Percentiles rank a stretch among this genome's conserved stretches.
Evolutionary conservation across 2,888 invertebrate species (phyloP).

Genomic region (Aricia artaxerxes): DNA sequence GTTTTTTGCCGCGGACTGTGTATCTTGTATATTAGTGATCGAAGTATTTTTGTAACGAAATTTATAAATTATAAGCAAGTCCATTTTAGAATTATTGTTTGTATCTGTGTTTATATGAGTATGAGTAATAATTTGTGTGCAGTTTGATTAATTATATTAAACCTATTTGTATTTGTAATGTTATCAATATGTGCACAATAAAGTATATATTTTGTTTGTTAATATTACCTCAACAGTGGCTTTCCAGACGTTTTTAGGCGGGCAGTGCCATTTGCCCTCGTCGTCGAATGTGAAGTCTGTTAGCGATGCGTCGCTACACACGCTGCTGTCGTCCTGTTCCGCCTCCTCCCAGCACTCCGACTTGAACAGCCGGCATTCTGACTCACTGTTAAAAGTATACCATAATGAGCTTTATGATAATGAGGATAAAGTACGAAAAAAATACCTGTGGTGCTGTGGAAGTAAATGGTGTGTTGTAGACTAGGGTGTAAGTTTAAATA

Average conservation of each 20-base stretch:
- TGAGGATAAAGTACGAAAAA: not conserved
- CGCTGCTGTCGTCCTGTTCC: slow-evolving; percentile 69
- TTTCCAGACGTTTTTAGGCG: slow-evolving; percentile 91
- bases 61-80: too few species aligned
- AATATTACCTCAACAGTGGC: slow-evolving; percentile 85
- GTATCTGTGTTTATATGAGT: too few species aligned
- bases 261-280: slow-evolving; percentile 85
- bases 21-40: too few species aligned
- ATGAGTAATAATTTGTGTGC: too few species aligned
- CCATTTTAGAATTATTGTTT: too few species aligned
- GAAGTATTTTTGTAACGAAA: too few species aligned
- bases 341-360: slow-evolving; percentile 59
- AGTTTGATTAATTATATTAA: too few species aligned
- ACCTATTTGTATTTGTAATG: too few species aligned
- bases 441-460: not conserved
- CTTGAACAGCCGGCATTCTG: slow-evolving; percentile 60
- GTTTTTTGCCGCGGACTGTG: too few species aligned
- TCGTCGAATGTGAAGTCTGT: slow-evolving; percentile 71
- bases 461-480: not conserved
- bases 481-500: not conserved
- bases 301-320: slow-evolving; percentile 70
- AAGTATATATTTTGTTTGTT: too few species aligned
- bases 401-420: not conserved
- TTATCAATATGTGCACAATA: too few species aligned
- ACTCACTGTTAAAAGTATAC: slow-evolving; percentile 50